These are phyloP conservation scores for Hemicrepidius hirtus DNA, from an alignment of 2,888 invertebrate genomes.

Conservation along the genomic window DNA sequence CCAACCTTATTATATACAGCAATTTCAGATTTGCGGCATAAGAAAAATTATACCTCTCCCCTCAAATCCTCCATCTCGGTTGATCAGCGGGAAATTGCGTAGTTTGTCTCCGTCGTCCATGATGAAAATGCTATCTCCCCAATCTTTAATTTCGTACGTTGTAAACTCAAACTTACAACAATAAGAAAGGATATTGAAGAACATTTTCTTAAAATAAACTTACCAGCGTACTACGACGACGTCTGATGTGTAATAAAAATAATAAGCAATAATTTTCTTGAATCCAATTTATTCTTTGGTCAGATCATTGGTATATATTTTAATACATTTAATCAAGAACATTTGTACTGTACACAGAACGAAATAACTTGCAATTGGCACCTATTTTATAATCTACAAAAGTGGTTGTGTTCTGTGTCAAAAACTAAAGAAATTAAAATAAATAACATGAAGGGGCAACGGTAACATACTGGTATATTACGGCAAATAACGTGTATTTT, in stretches of 20 bases:
- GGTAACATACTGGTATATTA: slow-evolving; percentile 59
- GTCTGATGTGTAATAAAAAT: slow-evolving; percentile 35
- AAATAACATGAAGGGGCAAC: slow-evolving; percentile 62
- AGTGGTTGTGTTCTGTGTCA: slow-evolving; percentile 38
- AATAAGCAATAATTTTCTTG: slow-evolving; percentile 39
- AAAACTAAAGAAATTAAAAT: slow-evolving; percentile 53
- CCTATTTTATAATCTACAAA: slow-evolving; percentile 61
- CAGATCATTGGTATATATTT: slow-evolving; percentile 78
- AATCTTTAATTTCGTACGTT: slow-evolving; percentile 77
- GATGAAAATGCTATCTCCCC: slow-evolving; percentile 78
- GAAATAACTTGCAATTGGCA: slow-evolving; percentile 66
- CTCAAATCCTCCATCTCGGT: slow-evolving; percentile 60
- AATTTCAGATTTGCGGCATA: slow-evolving; percentile 69
- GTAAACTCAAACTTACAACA: slow-evolving; percentile 67
- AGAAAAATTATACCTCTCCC: slow-evolving; percentile 68
- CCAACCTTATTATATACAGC: slow-evolving; percentile 68
- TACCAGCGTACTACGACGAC: slow-evolving; percentile 11
- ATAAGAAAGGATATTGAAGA: slow-evolving; percentile 58
- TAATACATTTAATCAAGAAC: slow-evolving; percentile 63
- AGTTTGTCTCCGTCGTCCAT: slow-evolving; percentile 70
- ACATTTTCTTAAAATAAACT: slow-evolving; percentile 56
- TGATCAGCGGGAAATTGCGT: slow-evolving; percentile 65
- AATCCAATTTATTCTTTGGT: slow-evolving; percentile 76
- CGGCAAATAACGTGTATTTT: slow-evolving; percentile 61
- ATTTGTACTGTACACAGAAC: slow-evolving; percentile 66